Base-by-base conservation (phyloP, 2,113 vertebrate genomes). In the Romanogobio albipinnatus region DNA sequence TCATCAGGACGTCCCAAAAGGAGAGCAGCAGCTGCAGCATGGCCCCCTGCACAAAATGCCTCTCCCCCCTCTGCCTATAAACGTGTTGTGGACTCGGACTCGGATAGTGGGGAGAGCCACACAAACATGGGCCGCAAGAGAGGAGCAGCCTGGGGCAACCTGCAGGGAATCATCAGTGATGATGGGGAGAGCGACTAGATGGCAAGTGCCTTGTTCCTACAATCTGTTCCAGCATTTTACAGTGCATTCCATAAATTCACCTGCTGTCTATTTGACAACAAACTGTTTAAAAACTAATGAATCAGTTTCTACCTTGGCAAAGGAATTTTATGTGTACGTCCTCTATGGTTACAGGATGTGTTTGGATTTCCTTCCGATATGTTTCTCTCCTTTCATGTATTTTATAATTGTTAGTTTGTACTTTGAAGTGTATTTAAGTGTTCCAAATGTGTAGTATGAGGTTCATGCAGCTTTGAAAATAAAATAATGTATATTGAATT, bases 161-260 rank as follows among this genome's bases (percentile, higher is more conserved):
- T 97, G 83, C 91, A 86, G 3, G 96, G 96, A 15, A 91, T 97
- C 89, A 96, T 98, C 87, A 97, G 96, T 59, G 96, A 96, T 24
- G 96, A 96, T 0, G 93, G 87, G 0, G 95, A 96, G 75, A 97
- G 96, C 39, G 90, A 93, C 83, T 96, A 87, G 64, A 14, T 3
- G 39, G 9, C 11, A 47, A 64, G 66, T 9, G 61, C 61, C 76
- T 53, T 58, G 4, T 51, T 9, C 5, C 14, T 59, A 26, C 9
- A 68, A 8, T 29, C 39, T 26, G 59, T 56, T 39, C 24, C 66
- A 29, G 17, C 26, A 9, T 80, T 79, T 39, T 45, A 61, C 81
- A 49, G 33, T 64, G 10, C 22, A 6, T 68, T 81, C 66, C 11
- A 15, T 53, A 33, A 9, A 26, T 76, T 76, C 70, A 36, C 17